phyloP scores from a whole-genome alignment of 2,797 vertebrate genomes.

The Rousettus madagascariensis region DNA sequence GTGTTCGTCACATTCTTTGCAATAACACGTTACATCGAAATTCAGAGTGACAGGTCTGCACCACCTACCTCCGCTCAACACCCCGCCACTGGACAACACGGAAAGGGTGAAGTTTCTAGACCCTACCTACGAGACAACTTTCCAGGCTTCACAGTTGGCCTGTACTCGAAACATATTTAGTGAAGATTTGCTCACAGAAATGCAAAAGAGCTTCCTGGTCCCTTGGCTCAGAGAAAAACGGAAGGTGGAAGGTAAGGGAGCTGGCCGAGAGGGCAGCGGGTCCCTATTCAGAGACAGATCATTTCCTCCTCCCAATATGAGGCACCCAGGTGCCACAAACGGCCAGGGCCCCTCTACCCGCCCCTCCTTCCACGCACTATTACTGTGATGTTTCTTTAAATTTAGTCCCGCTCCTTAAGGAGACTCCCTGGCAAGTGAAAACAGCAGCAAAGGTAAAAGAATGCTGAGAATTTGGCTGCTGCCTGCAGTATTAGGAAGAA shows the following conservation, averaged over 20 bases:
- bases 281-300: neutral
- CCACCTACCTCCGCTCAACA: neutral
- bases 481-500: conserved; percentile 70
- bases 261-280: accelerated
- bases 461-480: conserved; percentile 78
- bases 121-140: neutral
- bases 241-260: neutral
- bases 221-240: accelerated
- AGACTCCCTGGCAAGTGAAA: conserved; percentile 81
- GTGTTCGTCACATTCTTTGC: neutral
- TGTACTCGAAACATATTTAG: neutral
- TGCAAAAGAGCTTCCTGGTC: neutral
- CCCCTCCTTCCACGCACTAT: neutral
- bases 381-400: conserved; percentile 71
- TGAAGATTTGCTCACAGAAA: neutral
- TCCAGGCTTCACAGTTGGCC: neutral
- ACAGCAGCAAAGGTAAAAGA: conserved; percentile 80
- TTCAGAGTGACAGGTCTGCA: neutral
- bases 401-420: conserved; percentile 58
- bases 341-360: neutral
- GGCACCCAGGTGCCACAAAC: neutral
- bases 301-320: accelerated
- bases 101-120: neutral
- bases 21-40: neutral
- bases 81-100: neutral